Evolutionary conservation across 2,888 invertebrate genomes (phyloP), one percentile per base, ranked within the genome.

Genomic region (Phortica magna): DNA sequence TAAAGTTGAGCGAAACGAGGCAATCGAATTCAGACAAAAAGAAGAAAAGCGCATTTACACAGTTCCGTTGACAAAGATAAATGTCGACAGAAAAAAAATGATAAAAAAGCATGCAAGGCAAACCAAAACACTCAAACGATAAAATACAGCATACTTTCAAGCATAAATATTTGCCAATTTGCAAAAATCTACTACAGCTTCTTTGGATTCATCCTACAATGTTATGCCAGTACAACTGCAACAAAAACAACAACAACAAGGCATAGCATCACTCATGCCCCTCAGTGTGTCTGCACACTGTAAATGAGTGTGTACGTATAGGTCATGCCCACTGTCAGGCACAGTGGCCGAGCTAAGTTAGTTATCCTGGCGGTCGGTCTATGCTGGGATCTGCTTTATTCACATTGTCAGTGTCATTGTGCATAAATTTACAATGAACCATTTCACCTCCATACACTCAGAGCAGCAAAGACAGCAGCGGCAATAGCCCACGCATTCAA

Each of bases 151-250:
- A 70, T 43, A 73, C 70, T 73, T 76, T 76, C 72, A 74, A 78
- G 78, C 78, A 72, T 80, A 83, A 80, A 80, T 81, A 82, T 80
- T 83, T 80, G 79, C 78, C 78, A 80, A 81, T 81, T 78, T 78
- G 77, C 74, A 57, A 57, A 67, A 55, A 42, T 17, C 42, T 71
- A 41, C 42, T 14, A 48, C 19, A 31, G 39, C n/a, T 19, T 31
- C 53, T 12, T 71, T 7, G 17, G 7, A 68, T 14, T 31, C 1
- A n/a, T 14, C 39, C 9, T 14, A 12, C 55, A 14, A 14, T 48
- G n/a, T 9, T 14, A 48, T 5, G 9, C 42, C 19, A 43, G 17
- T 5, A n/a, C 75, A 42, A 75, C 42, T 12, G 19, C n/a, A 43
- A 17, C 17, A 64, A 43, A 43, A 64, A 14, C 42, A 73, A 12